Evolutionary conservation across 2,797 vertebrate genomes (phyloP).

Genomic region (Myripristis murdjan): DNA sequence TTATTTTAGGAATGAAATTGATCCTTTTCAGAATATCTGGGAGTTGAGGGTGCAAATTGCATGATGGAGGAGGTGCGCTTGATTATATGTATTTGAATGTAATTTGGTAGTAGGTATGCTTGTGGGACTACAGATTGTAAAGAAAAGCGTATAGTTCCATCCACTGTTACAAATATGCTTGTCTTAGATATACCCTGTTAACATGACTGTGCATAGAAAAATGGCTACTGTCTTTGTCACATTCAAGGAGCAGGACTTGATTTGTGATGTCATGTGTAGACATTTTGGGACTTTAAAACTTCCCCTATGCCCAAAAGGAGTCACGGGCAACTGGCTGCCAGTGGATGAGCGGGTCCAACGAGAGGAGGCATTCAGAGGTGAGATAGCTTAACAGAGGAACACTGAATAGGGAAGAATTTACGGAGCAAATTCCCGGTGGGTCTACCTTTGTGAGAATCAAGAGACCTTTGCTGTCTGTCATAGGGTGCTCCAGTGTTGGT

Average conservation of each 20-base stretch:
- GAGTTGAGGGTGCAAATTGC: too few relatives aligned
- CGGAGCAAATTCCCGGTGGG: conserved; percentile 47
- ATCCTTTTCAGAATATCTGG: too few relatives aligned
- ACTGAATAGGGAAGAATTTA: conserved; percentile 41
- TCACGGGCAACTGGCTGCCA: conserved; percentile 39
- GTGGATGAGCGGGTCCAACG: conserved; percentile 46
- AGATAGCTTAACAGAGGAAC: conserved; percentile 36
- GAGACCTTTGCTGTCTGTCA: conserved; percentile 56
- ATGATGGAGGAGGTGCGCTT: too few relatives aligned
- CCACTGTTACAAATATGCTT: background rate
- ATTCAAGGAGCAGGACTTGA: conserved; percentile 16
- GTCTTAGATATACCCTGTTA: conserved; percentile 13
- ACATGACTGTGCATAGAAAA: conserved; percentile 21
- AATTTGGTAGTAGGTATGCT: too few relatives aligned
- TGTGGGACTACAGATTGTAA: conserved; percentile 32
- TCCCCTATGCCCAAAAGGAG: conserved; percentile 37
- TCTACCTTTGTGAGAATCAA: conserved; percentile 38
- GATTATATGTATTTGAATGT: too few relatives aligned
- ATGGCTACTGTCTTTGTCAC: conserved; percentile 1
- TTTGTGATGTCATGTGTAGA: conserved; percentile 39
- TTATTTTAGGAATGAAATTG: too few relatives aligned
- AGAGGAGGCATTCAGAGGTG: conserved; percentile 45
- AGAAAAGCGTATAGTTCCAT: conserved; percentile 38
- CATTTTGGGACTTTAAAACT: conserved; percentile 21
- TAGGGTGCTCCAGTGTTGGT: too few relatives aligned